Evolutionary conservation across 2,888 invertebrate species (phyloP).

Genomic region (Brenthis hecate): DNA sequence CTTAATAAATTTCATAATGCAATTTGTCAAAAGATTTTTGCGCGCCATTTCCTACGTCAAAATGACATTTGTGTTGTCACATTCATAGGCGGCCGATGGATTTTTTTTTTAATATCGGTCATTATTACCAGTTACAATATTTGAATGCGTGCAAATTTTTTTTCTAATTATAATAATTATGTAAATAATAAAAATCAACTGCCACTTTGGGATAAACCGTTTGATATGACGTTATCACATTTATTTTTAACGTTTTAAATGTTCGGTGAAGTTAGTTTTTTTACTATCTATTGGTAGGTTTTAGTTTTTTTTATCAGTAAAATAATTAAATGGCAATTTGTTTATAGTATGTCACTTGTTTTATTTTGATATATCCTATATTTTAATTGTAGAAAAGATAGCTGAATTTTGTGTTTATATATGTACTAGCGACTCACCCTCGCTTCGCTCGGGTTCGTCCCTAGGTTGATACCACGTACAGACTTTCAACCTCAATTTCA

Average conservation of each 20-base stretch:
- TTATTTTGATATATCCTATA: conserved; percentile 38
- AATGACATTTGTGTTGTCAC: conserved; percentile 3
- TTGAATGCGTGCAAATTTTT: background rate
- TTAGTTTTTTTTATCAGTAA: conserved; percentile 76
- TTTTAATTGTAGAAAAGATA: background rate
- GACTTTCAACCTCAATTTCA: too few species aligned
- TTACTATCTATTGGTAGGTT: conserved; percentile 68
- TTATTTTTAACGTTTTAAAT: conserved; percentile 52
- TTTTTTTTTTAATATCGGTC: background rate
- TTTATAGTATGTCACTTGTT: conserved; percentile 55
- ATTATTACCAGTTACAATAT: too few species aligned
- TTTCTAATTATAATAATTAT: background rate
- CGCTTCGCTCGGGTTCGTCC: too few species aligned
- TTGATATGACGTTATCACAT: conserved; percentile 50
- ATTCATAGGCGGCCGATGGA: background rate
- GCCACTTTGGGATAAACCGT: conserved; percentile 44
- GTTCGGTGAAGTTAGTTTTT: conserved; percentile 55
- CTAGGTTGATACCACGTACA: too few species aligned
- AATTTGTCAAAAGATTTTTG: conserved; percentile 9
- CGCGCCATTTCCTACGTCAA: conserved; percentile 6
- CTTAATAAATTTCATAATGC: background rate
- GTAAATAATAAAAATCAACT: conserved; percentile 11
- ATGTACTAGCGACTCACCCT: too few species aligned
- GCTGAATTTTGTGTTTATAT: too few species aligned
- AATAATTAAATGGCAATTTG: conserved; percentile 62